Conservation (phyloP, 2,888 invertebrate species). For the Lochmaea capreae region DNA sequence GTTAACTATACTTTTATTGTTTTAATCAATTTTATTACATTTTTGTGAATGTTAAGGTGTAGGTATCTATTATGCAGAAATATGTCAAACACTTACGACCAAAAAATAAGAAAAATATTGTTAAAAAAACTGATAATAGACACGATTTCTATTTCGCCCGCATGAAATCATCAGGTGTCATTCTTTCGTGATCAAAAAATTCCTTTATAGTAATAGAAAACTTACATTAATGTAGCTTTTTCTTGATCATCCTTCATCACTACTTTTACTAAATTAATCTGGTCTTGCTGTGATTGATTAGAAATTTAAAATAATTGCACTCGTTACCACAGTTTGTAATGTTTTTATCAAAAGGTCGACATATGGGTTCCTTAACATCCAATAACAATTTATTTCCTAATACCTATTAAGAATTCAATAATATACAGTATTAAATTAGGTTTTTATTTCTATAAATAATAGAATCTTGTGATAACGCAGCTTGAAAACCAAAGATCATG, state of each 20-base stretch:
- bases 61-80: no score
- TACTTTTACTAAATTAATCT: not conserved
- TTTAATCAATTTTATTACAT: no score
- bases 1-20: no score
- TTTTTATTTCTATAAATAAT: not conserved
- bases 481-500: not conserved
- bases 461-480: not conserved
- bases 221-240: constrained; percentile 28
- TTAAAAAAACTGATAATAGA: no score
- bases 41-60: no score
- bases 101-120: no score
- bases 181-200: not conserved
- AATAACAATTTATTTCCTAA: constrained; percentile 9
- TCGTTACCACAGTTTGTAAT: constrained; percentile 10
- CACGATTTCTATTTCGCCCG: no score
- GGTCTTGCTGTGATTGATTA: constrained; percentile 5
- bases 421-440: not conserved
- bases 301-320: constrained; percentile 9
- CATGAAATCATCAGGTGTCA: no score
- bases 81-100: no score
- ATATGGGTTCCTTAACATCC: not conserved
- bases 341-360: constrained; percentile 9
- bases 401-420: not conserved
- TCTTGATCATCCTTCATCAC: constrained; percentile 25
- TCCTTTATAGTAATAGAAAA: not conserved